Percentiles rank a stretch among this genome's conserved stretches.
Conservation (phyloP, 1,140 invertebrate species). For the Lamellibrachia luymesi region DNA sequence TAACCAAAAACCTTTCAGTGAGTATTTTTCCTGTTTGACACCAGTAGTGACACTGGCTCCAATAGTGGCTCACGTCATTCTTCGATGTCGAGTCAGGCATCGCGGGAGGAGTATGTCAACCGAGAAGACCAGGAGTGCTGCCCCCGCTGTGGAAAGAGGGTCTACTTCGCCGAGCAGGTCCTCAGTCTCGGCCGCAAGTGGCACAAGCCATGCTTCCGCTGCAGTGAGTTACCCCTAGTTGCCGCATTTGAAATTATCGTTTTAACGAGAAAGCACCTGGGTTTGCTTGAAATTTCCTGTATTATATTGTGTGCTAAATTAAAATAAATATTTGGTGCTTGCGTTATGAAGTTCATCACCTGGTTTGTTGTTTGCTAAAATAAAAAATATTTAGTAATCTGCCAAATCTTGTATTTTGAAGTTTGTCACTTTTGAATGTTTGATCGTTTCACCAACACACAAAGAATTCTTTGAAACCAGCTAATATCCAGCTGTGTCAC, state of each 20-base stretch:
- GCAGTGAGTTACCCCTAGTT: constrained; percentile 69
- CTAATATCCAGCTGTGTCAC: too few species aligned
- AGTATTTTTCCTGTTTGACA: not conserved
- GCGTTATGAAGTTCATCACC: too few species aligned
- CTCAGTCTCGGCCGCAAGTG: constrained; percentile 81
- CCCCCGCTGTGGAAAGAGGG: constrained; percentile 60
- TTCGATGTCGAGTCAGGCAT: not conserved
- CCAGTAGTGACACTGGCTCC: not conserved
- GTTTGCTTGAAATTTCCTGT: too few species aligned
- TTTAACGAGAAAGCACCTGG: not conserved
- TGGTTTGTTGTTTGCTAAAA: too few species aligned
- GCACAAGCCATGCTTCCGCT: constrained; percentile 99
- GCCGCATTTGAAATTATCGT: not conserved
- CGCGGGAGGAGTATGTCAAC: constrained; percentile 16
- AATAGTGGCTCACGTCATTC: not conserved
- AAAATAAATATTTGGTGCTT: too few species aligned
- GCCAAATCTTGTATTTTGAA: too few species aligned
- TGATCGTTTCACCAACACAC: too few species aligned
- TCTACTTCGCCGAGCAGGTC: constrained; percentile 65
- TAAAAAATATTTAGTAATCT: too few species aligned
- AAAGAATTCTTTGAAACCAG: too few species aligned
- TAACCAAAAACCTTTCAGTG: not conserved
- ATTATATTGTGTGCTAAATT: too few species aligned
- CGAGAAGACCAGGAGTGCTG: constrained; percentile 57
- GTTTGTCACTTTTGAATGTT: too few species aligned